A percentile compares a stretch with the other conserved stretches of the same genome.
Evolutionary conservation across 2,797 vertebrate species (phyloP).

Genomic region (Harpagifer antarcticus): DNA sequence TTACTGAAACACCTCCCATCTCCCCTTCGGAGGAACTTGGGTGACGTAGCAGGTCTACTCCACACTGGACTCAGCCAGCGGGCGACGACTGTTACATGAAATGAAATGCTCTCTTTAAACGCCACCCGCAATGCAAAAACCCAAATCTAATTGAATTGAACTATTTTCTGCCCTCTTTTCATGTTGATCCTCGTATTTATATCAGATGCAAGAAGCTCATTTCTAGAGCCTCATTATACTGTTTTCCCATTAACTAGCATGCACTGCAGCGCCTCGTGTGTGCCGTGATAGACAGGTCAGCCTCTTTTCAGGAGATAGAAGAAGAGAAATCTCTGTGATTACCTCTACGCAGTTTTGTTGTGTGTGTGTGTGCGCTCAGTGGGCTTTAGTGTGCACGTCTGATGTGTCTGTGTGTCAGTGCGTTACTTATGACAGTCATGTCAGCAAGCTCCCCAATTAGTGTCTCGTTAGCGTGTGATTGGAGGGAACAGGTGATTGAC

Average conservation of each 20-base stretch:
- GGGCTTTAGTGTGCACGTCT: slow-evolving; percentile 22
- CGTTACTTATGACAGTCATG: slow-evolving; percentile 66
- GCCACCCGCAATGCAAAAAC: slow-evolving; percentile 63
- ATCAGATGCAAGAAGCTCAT: slow-evolving; percentile 64
- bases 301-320: slow-evolving; percentile 55
- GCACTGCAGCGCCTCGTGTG: slow-evolving; percentile 45
- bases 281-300: slow-evolving; percentile 66
- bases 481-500: slow-evolving; percentile 71
- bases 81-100: slow-evolving; percentile 71
- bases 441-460: slow-evolving; percentile 79
- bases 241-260: slow-evolving; percentile 63
- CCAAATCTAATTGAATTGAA: slow-evolving; percentile 74
- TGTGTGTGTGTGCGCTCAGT: slow-evolving; percentile 14
- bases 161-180: slow-evolving; percentile 69
- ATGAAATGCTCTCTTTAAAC: slow-evolving; percentile 65
- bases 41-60: slow-evolving; percentile 64
- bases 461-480: slow-evolving; percentile 72
- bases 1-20: slow-evolving; percentile 40
- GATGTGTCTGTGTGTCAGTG: slow-evolving; percentile 26
- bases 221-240: slow-evolving; percentile 71
- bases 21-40: slow-evolving; percentile 54
- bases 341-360: slow-evolving; percentile 50
- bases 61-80: slow-evolving; percentile 34
- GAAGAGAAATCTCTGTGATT: slow-evolving; percentile 61
- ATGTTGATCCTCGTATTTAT: slow-evolving; percentile 68